phyloP scores from a whole-genome alignment of 2,797 vertebrate genomes.

The Threskiornis aethiopicus region DNA sequence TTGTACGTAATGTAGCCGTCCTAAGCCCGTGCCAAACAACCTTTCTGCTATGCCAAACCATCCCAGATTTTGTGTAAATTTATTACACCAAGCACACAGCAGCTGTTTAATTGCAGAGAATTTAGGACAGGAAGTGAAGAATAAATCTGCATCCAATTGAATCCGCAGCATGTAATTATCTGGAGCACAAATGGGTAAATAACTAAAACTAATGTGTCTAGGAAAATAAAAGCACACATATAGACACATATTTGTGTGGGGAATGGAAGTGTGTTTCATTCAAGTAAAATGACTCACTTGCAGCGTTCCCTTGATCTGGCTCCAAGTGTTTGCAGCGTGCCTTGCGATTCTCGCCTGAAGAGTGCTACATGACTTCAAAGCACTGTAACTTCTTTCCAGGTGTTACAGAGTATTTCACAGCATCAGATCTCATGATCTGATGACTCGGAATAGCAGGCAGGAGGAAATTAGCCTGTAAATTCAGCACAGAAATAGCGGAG shows the following conservation, averaged over 20 bases:
- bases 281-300: slow-evolving; percentile 50
- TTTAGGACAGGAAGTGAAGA: slow-evolving; percentile 73
- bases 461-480: background rate
- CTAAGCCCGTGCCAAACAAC: slow-evolving; percentile 37
- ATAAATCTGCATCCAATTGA: slow-evolving; percentile 73
- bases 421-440: background rate
- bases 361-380: slow-evolving; percentile 25
- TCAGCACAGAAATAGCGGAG: background rate
- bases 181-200: slow-evolving; percentile 69
- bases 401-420: background rate
- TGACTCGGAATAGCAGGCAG: background rate
- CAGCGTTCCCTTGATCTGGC: slow-evolving; percentile 19
- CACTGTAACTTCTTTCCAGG: background rate
- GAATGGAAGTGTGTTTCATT: slow-evolving; percentile 50
- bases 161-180: slow-evolving; percentile 62
- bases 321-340: slow-evolving; percentile 31
- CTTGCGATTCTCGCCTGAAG: background rate
- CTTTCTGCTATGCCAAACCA: slow-evolving; percentile 63
- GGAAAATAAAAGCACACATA: slow-evolving; percentile 71
- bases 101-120: slow-evolving; percentile 71
- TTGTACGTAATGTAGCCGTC: background rate
- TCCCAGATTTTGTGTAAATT: slow-evolving; percentile 68
- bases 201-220: slow-evolving; percentile 73
- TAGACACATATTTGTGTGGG: slow-evolving; percentile 61
- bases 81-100: slow-evolving; percentile 67